These are phyloP conservation scores for Catocala fraxini DNA, from an alignment of 2,888 invertebrate species.

Conservation along the genomic window DNA sequence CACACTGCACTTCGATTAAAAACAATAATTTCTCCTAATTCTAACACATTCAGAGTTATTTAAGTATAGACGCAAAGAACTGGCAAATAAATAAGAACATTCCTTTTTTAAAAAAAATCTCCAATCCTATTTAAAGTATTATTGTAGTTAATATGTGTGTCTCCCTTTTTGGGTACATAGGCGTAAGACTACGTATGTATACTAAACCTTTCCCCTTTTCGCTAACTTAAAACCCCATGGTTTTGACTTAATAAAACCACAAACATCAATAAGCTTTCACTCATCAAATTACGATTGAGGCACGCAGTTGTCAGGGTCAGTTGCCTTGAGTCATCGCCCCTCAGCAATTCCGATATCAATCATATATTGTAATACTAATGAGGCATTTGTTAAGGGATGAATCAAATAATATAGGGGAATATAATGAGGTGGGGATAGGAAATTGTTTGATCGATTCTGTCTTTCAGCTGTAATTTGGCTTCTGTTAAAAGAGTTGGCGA, in stretches of 20 bases:
- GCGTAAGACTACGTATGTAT: background rate
- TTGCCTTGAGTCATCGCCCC: slow-evolving; percentile 28
- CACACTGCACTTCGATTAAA: no score
- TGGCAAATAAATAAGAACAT: no score
- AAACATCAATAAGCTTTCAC: slow-evolving; percentile 19
- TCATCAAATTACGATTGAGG: slow-evolving; percentile 30
- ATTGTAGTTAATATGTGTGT: no score
- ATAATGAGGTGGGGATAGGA: slow-evolving; percentile 17
- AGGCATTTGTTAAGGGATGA: slow-evolving; percentile 40
- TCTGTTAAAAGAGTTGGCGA: no score
- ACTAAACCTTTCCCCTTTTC: background rate
- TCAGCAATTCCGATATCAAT: slow-evolving; percentile 39
- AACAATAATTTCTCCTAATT: no score
- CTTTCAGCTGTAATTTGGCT: background rate
- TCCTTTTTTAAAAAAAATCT: no score
- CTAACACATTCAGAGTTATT: no score
- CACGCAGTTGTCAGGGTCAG: slow-evolving; percentile 22
- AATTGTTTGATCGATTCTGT: slow-evolving; percentile 11
- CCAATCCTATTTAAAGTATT: no score
- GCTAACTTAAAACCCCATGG: no score
- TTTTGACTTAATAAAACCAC: background rate
- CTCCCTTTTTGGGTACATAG: no score
- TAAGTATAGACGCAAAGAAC: no score
- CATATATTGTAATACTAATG: slow-evolving; percentile 47
- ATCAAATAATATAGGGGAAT: slow-evolving; percentile 17